A percentile compares a stretch with the other conserved stretches of the same genome.
Evolutionary conservation across 2,113 vertebrate genomes (phyloP).

Genomic region (Pandion haliaetus): DNA sequence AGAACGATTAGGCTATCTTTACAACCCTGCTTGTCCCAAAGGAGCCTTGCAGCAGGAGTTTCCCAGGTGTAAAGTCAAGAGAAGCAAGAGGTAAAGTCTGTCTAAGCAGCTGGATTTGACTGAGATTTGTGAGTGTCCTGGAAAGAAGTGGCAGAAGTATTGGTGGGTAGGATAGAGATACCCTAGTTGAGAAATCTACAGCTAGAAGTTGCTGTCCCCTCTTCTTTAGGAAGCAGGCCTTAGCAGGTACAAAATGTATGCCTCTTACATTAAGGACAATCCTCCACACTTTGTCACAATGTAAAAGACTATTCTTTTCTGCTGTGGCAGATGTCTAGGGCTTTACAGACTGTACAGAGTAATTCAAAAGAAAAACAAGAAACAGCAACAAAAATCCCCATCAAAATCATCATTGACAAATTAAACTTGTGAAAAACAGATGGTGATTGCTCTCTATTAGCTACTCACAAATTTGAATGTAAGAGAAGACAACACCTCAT

Average conservation of each 20-base stretch:
- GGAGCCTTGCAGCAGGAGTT: neutral
- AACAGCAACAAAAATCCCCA: neutral
- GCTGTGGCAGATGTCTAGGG: neutral
- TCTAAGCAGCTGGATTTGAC: neutral
- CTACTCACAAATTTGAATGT: neutral
- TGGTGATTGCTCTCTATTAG: neutral
- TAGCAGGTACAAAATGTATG: neutral
- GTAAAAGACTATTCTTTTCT: neutral
- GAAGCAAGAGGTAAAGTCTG: neutral
- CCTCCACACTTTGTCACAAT: neutral
- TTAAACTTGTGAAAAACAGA: neutral
- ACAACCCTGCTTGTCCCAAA: neutral
- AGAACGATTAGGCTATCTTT: accelerated
- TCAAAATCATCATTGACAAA: neutral
- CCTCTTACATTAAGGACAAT: neutral
- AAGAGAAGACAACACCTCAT: neutral
- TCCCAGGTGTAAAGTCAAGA: neutral
- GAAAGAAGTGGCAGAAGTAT: neutral
- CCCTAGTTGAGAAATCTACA: neutral
- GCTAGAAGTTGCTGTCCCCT: neutral
- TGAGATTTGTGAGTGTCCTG: neutral
- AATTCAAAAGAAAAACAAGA: neutral
- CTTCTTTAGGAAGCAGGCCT: neutral
- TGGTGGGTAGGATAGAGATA: neutral
- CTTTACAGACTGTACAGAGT: neutral